phyloP scores from a whole-genome alignment of 1,140 invertebrate genomes.

The Ceratoteleas bidentatus region DNA sequence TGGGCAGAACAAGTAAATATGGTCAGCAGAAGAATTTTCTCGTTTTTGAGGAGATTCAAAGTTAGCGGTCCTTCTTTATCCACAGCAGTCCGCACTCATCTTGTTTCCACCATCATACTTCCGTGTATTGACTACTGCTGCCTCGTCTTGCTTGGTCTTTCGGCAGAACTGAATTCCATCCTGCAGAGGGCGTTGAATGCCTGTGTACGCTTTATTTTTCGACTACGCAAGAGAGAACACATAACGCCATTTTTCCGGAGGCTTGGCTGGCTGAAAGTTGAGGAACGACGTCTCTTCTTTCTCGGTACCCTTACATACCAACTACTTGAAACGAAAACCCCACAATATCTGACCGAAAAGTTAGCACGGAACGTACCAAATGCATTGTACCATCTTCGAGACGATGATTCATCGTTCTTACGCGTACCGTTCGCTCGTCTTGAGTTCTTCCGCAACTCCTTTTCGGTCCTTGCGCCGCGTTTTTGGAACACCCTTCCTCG shows the following conservation, averaged over 20 bases:
- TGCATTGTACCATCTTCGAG: neutral
- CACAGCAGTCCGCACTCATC: neutral
- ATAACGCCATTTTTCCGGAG: neutral
- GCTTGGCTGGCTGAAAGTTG: neutral
- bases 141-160: neutral
- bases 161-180: neutral
- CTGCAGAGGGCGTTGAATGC: neutral
- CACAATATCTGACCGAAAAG: neutral
- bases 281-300: neutral
- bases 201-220: neutral
- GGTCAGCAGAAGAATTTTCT: neutral
- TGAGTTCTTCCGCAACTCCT: neutral
- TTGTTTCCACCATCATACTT: neutral
- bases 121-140: neutral
- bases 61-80: neutral
- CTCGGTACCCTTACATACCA: neutral
- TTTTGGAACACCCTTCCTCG: conserved; percentile 1
- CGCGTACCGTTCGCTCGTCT: neutral
- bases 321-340: neutral
- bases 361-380: no score
- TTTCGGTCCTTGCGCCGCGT: neutral
- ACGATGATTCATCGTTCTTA: neutral
- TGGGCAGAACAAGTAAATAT: neutral
- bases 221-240: neutral
- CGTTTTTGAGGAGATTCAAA: neutral